Conservation (phyloP, 2,888 invertebrate species). For the Uropetala carovei region DNA sequence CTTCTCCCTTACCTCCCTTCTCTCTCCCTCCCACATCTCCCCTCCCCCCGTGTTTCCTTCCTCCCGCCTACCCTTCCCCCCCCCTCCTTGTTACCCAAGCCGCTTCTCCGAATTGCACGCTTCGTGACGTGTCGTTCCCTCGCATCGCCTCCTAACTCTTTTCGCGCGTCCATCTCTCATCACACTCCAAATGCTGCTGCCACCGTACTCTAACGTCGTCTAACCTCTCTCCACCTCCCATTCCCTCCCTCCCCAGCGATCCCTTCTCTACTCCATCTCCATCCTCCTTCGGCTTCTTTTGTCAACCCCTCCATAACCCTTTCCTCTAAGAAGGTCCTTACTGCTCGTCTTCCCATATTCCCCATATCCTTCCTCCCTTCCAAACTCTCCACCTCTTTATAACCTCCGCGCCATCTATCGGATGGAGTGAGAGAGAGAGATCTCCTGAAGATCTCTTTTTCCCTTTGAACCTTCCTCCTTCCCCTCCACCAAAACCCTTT, state of each 20-base stretch:
- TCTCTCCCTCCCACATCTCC: too few species aligned
- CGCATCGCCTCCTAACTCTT: too few species aligned
- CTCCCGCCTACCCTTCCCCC: neutral
- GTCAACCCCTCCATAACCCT: neutral
- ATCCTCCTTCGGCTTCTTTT: neutral
- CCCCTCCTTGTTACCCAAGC: neutral
- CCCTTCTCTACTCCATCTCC: too few species aligned
- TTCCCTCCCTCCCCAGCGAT: too few species aligned
- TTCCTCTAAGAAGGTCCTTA: neutral
- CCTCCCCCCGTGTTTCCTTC: too few species aligned
- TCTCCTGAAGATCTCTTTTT: neutral
- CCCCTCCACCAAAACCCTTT: neutral
- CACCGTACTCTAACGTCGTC: too few species aligned
- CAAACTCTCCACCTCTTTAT: neutral
- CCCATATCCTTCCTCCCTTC: neutral
- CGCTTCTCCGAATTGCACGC: conserved; percentile 2
- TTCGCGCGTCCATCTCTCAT: conserved; percentile 1
- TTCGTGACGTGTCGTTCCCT: neutral
- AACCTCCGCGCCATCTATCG: neutral
- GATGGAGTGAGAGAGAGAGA: too few species aligned
- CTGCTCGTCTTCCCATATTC: neutral
- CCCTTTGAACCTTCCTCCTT: neutral
- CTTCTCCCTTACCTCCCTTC: too few species aligned
- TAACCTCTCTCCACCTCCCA: too few species aligned
- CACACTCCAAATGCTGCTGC: neutral